These are phyloP conservation scores for Catharus ustulatus DNA, from an alignment of 2,797 vertebrate species.

Conservation along the genomic window DNA sequence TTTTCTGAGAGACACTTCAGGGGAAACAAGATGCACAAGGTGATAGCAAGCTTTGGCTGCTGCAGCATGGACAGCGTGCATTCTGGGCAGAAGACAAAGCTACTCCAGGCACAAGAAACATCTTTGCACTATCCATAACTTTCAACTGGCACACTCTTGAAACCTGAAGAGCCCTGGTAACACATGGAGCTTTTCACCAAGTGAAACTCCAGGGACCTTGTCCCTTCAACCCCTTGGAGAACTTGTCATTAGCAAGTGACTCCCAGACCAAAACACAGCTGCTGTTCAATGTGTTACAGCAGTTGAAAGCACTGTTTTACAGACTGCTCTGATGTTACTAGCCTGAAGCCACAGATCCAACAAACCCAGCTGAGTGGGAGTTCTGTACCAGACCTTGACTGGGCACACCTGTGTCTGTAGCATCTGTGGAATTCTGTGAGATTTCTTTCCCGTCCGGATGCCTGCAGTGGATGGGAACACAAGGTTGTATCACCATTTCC, in stretches of 20 bases:
- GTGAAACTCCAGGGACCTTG: too few relatives aligned
- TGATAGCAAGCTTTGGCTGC: too few relatives aligned
- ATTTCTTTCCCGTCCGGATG: neutral
- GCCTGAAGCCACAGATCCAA: neutral
- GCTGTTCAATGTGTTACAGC: neutral
- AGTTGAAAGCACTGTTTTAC: too few relatives aligned
- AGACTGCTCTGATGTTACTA: neutral
- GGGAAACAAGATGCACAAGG: too few relatives aligned
- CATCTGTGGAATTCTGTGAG: neutral
- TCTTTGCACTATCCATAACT: too few relatives aligned
- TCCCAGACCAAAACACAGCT: neutral
- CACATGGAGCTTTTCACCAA: too few relatives aligned
- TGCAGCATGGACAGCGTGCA: too few relatives aligned
- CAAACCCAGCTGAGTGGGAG: neutral
- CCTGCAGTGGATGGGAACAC: conserved; percentile 19
- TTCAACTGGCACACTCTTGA: too few relatives aligned
- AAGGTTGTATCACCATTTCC: neutral
- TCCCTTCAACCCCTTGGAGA: neutral
- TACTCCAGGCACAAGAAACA: too few relatives aligned
- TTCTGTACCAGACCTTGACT: conserved; percentile 12
- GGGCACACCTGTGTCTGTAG: neutral
- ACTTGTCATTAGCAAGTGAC: neutral
- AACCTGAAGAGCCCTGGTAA: too few relatives aligned
- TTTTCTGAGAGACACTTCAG: too few relatives aligned
- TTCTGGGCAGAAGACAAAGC: too few relatives aligned